Evolutionary conservation across 1,140 invertebrate genomes (phyloP).

Genomic region (Drosophila chauvacae): DNA sequence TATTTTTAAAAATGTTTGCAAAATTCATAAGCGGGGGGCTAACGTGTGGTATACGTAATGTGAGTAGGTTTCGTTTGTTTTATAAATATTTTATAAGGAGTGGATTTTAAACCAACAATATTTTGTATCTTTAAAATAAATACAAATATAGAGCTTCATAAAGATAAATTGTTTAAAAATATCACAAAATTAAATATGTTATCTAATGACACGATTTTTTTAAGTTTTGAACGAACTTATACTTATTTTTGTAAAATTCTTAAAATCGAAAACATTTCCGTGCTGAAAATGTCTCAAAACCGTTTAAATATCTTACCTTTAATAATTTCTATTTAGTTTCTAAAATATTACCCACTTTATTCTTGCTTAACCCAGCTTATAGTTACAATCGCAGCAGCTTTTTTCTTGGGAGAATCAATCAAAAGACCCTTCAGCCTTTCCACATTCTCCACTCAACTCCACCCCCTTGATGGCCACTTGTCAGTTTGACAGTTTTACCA

Average conservation of each 20-base stretch:
- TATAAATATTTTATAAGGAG: not conserved
- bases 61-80: not conserved
- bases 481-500: constrained; percentile 58
- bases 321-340: not conserved
- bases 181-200: not conserved
- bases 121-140: not conserved
- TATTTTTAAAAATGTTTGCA: constrained; percentile 53
- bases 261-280: not conserved
- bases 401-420: constrained; percentile 15
- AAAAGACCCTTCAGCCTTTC: not conserved
- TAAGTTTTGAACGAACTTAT: no score
- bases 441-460: constrained; percentile 20
- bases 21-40: constrained; percentile 6
- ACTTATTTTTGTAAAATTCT: no score
- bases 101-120: not conserved
- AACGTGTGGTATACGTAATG: constrained; percentile 39
- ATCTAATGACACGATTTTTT: not conserved
- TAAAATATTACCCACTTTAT: not conserved
- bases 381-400: not conserved
- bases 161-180: not conserved
- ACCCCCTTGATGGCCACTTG: constrained; percentile 44
- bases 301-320: not conserved
- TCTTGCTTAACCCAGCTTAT: not conserved
- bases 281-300: not conserved
- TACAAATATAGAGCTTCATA: not conserved